phyloP scores from a whole-genome alignment of 2,888 invertebrate species.

The Agapetus fuscipes region DNA sequence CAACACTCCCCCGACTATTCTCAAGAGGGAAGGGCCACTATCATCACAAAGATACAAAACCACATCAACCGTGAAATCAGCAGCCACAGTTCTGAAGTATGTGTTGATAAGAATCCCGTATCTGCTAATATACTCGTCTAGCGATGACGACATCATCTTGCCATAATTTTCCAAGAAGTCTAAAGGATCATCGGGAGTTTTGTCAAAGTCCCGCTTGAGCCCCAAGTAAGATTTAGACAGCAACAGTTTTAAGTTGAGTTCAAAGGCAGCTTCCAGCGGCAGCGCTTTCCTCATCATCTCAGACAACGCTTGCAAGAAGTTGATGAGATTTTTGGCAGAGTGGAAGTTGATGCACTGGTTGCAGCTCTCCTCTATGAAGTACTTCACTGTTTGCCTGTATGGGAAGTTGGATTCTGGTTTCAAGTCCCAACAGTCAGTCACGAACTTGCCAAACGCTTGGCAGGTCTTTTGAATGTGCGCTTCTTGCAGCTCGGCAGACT shows the following conservation, averaged over 20 bases:
- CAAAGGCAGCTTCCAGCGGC: conserved; percentile 5
- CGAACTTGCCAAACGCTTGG: conserved; percentile 9
- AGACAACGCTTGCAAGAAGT: conserved; percentile 4
- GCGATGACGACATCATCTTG: too few species aligned
- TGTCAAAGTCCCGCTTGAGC: conserved; percentile 1
- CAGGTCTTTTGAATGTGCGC: conserved; percentile 7
- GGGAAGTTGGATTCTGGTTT: conserved; percentile 3
- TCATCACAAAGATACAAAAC: background rate
- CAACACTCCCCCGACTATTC: conserved; percentile 7
- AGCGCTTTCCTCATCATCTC: conserved; percentile 8
- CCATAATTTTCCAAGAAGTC: too few species aligned
- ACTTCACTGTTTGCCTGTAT: conserved; percentile 6
- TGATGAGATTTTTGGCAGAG: conserved; percentile 4
- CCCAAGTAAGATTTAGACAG: conserved; percentile 3
- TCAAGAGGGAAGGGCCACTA: background rate
- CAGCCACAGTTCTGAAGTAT: too few species aligned
- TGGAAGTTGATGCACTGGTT: conserved; percentile 3
- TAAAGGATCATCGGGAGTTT: too few species aligned
- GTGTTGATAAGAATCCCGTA: too few species aligned
- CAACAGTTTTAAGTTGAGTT: conserved; percentile 3
- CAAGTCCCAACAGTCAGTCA: conserved; percentile 12
- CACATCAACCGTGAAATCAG: too few species aligned
- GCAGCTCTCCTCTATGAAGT: conserved; percentile 11
- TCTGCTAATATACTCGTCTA: too few species aligned
- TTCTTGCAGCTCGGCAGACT: conserved; percentile 9